Base-by-base conservation (phyloP, 2,797 vertebrate genomes). In the Sebastes alutus region DNA sequence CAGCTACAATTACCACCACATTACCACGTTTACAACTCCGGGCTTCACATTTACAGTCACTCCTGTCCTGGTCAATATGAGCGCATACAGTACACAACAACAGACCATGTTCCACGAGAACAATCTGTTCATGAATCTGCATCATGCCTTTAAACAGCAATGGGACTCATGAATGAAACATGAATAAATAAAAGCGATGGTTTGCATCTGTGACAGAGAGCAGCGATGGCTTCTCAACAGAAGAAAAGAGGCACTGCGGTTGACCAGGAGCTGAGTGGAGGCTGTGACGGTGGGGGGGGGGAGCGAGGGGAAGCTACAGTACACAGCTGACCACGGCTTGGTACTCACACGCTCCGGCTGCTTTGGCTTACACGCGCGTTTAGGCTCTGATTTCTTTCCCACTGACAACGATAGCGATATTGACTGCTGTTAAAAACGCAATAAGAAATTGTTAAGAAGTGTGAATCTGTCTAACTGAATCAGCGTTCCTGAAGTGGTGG, bases 281-380 rank as follows among this genome's bases (percentile, higher is more conserved):
- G 92, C 87, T 85, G 88, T 82, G 87, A 87, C 63, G 72, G 78
- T 83, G 61, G 62, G 42, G 0, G 33, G 35, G 16, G 14, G 22
- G 9, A 8, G 58, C 42, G 64, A 64, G 85, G 84, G 89, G 77
- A 80, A 66, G 87, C 91, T 90, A 93, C 87, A 38, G 35, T 38
- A 38, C 35, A 82, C 38, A 64, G 87, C 87, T 46, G 85, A 87
- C 83, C 88, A 66, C 20, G 62, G 81, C 80, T 92, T 81, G 81
- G 95, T 96, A 97, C 96, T 97, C 95, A 97, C 96, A 93, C 94
- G 95, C 92, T 96, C 92, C 92, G 63, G 93, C 81, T 95, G 95
- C 94, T 95, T 96, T 93, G 95, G 93, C 83, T 91, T 95, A 95
- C 82, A 95, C 90, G 94, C 94, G 80, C 92, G 93, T 81, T 95